phyloP scores from a whole-genome alignment of 2,888 invertebrate genomes.

The Phrixothrix hirtus region DNA sequence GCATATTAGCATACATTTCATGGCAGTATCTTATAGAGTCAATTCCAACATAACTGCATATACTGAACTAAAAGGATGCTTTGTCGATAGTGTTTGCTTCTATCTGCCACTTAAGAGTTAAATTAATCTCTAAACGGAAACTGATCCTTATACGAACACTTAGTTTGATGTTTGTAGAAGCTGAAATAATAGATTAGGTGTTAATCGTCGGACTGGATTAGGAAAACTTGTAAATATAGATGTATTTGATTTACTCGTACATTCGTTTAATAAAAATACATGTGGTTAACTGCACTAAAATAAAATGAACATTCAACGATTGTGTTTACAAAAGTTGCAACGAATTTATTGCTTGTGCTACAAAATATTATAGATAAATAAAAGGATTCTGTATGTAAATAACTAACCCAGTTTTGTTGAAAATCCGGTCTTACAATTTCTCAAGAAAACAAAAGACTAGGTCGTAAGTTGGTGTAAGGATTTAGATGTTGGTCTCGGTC shows the following conservation, averaged over 20 bases:
- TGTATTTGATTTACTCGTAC: too few relatives aligned
- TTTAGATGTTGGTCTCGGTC: constrained; percentile 30
- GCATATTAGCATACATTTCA: constrained; percentile 5
- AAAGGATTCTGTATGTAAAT: too few relatives aligned
- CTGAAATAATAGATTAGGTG: constrained; percentile 30
- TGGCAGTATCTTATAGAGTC: constrained; percentile 2
- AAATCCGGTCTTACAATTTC: constrained; percentile 30
- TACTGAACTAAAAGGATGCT: constrained; percentile 5
- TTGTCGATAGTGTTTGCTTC: constrained; percentile 18
- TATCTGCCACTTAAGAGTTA: constrained; percentile 9
- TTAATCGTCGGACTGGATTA: not conserved
- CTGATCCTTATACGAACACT: constrained; percentile 19
- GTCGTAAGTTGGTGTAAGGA: constrained; percentile 32
- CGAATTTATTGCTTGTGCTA: constrained; percentile 25
- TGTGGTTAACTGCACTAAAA: too few relatives aligned
- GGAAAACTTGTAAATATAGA: too few relatives aligned
- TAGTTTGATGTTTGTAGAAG: constrained; percentile 19
- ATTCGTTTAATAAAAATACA: too few relatives aligned
- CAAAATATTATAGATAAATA: constrained; percentile 19
- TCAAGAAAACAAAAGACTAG: constrained; percentile 26
- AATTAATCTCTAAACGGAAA: constrained; percentile 19
- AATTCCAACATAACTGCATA: not conserved
- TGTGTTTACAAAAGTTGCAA: too few relatives aligned
- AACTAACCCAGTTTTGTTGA: constrained; percentile 24
- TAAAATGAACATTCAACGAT: too few relatives aligned